These are phyloP conservation scores for Thunnus albacares DNA, from an alignment of 2,797 vertebrate genomes.

Conservation along the genomic window DNA sequence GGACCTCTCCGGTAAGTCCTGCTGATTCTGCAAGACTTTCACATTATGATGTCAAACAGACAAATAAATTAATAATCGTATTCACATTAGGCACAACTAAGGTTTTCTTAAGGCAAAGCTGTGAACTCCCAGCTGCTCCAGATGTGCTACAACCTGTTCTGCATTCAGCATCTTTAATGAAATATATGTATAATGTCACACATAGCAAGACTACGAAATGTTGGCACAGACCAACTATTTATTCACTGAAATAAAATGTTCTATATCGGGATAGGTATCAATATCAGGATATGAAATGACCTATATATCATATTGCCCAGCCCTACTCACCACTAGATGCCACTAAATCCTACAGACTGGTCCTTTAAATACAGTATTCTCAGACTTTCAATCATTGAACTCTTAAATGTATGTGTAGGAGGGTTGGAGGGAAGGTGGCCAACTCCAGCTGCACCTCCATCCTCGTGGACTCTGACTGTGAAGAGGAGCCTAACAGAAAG, in stretches of 20 bases:
- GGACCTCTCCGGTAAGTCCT: slow-evolving; percentile 75
- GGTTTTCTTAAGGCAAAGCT: no score
- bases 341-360: no score
- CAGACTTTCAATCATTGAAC: neutral
- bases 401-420: slow-evolving; percentile 80
- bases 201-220: no score
- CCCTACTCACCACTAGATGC: no score
- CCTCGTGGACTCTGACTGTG: slow-evolving; percentile 93
- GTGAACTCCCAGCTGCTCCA: no score
- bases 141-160: neutral
- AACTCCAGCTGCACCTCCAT: slow-evolving; percentile 78
- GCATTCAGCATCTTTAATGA: neutral
- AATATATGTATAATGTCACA: neutral
- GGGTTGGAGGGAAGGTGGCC: slow-evolving; percentile 89
- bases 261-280: no score
- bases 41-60: neutral
- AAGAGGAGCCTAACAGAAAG: slow-evolving; percentile 92
- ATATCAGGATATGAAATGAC: no score
- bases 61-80: neutral
- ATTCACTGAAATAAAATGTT: no score
- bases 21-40: neutral
- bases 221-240: no score
- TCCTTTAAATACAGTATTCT: neutral
- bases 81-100: neutral
- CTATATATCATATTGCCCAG: no score